Evolutionary conservation across 2,797 vertebrate species (phyloP), one percentile per base, ranked within the genome.

Genomic region (Onychomys leucogaster): DNA sequence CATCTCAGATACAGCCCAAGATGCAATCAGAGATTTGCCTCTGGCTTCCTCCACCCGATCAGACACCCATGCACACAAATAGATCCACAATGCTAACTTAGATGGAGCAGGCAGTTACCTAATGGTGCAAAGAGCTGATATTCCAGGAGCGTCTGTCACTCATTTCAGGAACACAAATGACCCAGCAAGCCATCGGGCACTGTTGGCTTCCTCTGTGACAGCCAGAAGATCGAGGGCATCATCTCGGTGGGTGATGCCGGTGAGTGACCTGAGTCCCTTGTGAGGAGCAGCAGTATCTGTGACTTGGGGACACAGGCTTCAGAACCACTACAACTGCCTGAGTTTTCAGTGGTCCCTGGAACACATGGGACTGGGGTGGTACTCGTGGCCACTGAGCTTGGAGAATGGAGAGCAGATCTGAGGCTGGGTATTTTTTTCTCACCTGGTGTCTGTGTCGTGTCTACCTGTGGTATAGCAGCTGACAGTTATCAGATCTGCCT

Each of bases 241-340:
- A 3, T 69, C 6, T 80, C 12, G 3, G 27, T 23, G 14, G n/a
- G 21, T 55, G 75, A 80, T 55, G 61, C 8, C 0, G 0, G 9
- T 55, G 46, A 49, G 17, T 32, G 89, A 67, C 37, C 10, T 16
- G 34, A 41, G 49, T 41, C 77, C 49, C 11, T 32, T 34, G 34
- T 32, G 12, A 34, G 49, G 37, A 73, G 21, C 21, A 12, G 29
- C 19, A 25, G 29, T 27, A n/a, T n/a, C 63, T 57, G 75, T 49
- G 49, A 16, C 19, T 23, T 69, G 49, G 69, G 52, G 78, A n/a
- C 21, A 10, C 65, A 82, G 46, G 37, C 9, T 4, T 41, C 34
- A 41, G 37, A 67, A 29, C 29, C 13, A 3, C 27, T 10, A 17
- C 43, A 49, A 25, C 63, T 43, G n/a, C n/a, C 46, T 0, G 32